phyloP scores from a whole-genome alignment of 2,888 invertebrate species.

The Pycnomerus fuliginosus region DNA sequence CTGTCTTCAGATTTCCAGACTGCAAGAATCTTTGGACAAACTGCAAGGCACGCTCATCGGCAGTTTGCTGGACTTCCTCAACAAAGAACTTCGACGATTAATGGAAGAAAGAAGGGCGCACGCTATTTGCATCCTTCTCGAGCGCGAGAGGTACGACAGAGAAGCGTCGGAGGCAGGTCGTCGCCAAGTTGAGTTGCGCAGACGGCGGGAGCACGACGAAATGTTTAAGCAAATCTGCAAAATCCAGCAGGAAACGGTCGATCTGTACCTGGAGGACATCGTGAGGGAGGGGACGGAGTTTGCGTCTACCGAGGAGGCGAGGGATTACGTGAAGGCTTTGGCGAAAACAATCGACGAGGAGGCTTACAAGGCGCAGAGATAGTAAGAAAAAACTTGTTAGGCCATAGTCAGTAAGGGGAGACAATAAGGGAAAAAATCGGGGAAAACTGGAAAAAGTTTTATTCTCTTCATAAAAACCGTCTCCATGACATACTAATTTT shows the following conservation, averaged over 20 bases:
- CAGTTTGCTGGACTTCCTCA: conserved; percentile 70
- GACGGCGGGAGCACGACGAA: conserved; percentile 74
- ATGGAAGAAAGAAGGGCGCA: conserved; percentile 78
- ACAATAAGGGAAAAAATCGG: too few relatives aligned
- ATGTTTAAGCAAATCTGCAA: conserved; percentile 70
- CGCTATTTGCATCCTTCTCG: conserved; percentile 75
- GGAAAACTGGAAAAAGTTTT: too few relatives aligned
- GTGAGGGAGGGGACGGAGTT: conserved; percentile 62
- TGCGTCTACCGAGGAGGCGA: conserved; percentile 59
- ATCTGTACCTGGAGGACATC: conserved; percentile 63
- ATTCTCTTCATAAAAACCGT: too few relatives aligned
- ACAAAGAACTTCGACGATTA: conserved; percentile 74
- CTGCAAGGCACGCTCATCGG: conserved; percentile 73
- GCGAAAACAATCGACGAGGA: conserved; percentile 61
- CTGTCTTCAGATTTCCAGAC: conserved; percentile 54
- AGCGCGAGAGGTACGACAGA: conserved; percentile 70
- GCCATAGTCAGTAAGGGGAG: too few relatives aligned
- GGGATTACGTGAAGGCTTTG: conserved; percentile 55
- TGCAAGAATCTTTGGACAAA: conserved; percentile 64
- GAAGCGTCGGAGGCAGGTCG: conserved; percentile 81
- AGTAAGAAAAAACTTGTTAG: conserved; percentile 13
- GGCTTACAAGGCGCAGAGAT: conserved; percentile 49
- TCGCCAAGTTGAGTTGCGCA: conserved; percentile 72
- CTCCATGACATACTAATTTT: too few relatives aligned
- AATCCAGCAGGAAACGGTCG: conserved; percentile 60